Evolutionary conservation across 1,140 invertebrate species (phyloP).

Genomic region (Hypsibius dujardini): DNA sequence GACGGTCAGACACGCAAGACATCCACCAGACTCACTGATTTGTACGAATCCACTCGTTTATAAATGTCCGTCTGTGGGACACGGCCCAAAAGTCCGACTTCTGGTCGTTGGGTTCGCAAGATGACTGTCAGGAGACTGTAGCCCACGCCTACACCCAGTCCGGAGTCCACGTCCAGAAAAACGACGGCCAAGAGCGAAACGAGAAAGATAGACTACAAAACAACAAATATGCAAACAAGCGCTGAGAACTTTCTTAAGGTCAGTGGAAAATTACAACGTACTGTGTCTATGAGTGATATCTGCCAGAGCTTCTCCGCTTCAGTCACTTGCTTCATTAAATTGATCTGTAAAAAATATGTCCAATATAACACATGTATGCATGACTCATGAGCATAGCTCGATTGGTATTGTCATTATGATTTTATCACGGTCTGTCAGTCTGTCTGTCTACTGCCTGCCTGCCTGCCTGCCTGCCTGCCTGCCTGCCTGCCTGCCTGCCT

Average conservation of each 20-base stretch:
- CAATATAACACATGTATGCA: no score
- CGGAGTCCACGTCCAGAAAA: neutral
- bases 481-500: no score
- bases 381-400: no score
- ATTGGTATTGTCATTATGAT: no score
- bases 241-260: neutral
- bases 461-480: no score
- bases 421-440: no score
- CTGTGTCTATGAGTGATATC: neutral
- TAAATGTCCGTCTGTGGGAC: constrained; percentile 56
- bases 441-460: no score
- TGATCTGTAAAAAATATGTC: neutral
- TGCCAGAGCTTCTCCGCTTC: neutral
- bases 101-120: constrained; percentile 14
- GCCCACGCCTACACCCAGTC: neutral
- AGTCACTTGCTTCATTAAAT: neutral
- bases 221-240: neutral
- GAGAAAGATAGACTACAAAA: neutral
- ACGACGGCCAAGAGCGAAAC: neutral
- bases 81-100: constrained; percentile 32
- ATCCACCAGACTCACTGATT: constrained; percentile 33
- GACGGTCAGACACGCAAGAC: no score
- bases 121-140: constrained; percentile 13
- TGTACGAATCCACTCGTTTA: constrained; percentile 49
- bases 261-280: neutral